Evolutionary conservation across 2,888 invertebrate species (phyloP).

Genomic region (Drosophila monieri): DNA sequence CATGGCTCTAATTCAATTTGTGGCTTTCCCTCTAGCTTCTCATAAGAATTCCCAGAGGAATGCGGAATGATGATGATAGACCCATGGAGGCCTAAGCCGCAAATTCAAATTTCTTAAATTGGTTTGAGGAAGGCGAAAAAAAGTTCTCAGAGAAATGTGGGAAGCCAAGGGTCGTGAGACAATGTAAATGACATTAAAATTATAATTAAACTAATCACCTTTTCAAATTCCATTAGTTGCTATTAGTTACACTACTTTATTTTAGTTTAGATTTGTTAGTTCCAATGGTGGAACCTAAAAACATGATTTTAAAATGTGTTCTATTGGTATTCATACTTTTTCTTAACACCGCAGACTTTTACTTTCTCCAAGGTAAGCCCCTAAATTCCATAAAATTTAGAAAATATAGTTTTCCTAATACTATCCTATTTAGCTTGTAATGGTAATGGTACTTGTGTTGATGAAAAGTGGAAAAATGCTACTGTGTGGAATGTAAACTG

Average conservation of each 20-base stretch:
- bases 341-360: not conserved
- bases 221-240: not conserved
- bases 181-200: not conserved
- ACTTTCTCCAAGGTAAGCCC: not conserved
- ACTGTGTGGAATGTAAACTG: not conserved
- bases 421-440: not conserved
- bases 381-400: too few relatives aligned
- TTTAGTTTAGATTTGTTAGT: not conserved
- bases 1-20: constrained; percentile 71
- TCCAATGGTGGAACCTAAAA: too few relatives aligned
- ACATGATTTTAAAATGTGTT: not conserved
- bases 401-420: too few relatives aligned
- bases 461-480: constrained; percentile 1
- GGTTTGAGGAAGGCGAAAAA: constrained; percentile 7
- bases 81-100: constrained; percentile 16
- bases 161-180: constrained; percentile 2
- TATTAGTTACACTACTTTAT: not conserved
- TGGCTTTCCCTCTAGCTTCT: constrained; percentile 47
- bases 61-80: constrained; percentile 33
- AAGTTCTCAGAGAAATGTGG: constrained; percentile 33
- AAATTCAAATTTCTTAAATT: constrained; percentile 45
- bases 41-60: constrained; percentile 24
- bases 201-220: not conserved
- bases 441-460: not conserved
- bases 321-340: not conserved